These are phyloP conservation scores for Lathronympha strigana DNA, from an alignment of 2,888 invertebrate species.

Conservation along the genomic window DNA sequence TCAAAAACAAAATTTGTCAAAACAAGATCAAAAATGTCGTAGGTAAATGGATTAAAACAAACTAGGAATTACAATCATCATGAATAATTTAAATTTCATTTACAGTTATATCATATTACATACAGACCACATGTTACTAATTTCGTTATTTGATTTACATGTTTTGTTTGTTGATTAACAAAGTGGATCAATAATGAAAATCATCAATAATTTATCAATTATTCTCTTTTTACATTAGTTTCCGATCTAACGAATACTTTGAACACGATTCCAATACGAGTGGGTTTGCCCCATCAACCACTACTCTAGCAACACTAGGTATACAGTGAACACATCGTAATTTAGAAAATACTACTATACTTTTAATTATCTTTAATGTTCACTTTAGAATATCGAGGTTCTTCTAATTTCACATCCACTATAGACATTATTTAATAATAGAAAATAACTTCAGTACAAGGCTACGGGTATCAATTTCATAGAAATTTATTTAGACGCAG, in stretches of 20 bases:
- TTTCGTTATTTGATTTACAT: slow-evolving; percentile 27
- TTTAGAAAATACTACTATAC: slow-evolving; percentile 56
- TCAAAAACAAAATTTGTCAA: slow-evolving; percentile 25
- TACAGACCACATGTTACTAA: slow-evolving; percentile 3
- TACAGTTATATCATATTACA: slow-evolving; percentile 7
- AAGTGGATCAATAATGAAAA: slow-evolving; percentile 44
- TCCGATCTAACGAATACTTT: slow-evolving; percentile 48
- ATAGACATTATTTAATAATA: slow-evolving; percentile 23
- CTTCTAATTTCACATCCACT: slow-evolving; percentile 25
- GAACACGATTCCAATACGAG: slow-evolving; percentile 68
- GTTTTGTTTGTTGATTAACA: slow-evolving; percentile 25
- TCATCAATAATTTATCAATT: slow-evolving; percentile 38
- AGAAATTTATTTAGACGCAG: slow-evolving; percentile 29
- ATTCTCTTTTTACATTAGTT: slow-evolving; percentile 35
- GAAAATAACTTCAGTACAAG: slow-evolving; percentile 36
- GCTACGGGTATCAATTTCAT: slow-evolving; percentile 33
- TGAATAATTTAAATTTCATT: slow-evolving; percentile 18
- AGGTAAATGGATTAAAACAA: slow-evolving; percentile 29
- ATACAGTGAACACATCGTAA: slow-evolving; percentile 77
- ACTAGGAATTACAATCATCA: slow-evolving; percentile 17
- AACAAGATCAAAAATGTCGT: slow-evolving; percentile 40
- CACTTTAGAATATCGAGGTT: slow-evolving; percentile 32
- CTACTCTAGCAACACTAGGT: slow-evolving; percentile 76
- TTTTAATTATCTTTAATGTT: slow-evolving; percentile 23
- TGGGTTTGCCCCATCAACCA: slow-evolving; percentile 51